These are phyloP conservation scores for Theristus sp. DNA, from an alignment of 2,888 invertebrate genomes.

Conservation along the genomic window DNA sequence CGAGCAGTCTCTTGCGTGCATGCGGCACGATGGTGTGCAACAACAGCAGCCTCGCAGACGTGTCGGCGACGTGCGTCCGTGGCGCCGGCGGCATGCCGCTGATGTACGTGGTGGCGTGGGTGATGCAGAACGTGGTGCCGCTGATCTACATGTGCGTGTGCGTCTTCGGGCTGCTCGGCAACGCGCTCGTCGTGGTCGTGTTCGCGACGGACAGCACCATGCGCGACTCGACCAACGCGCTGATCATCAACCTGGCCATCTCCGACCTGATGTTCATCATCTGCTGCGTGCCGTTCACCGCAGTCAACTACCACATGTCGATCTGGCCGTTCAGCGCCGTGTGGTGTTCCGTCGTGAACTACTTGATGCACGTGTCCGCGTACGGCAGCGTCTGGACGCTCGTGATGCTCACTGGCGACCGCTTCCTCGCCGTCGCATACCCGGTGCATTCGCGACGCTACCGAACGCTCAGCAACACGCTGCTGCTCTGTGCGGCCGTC, in stretches of 20 bases:
- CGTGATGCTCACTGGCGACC: conserved; percentile 70
- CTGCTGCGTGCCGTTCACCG: neutral
- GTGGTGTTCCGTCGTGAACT: neutral
- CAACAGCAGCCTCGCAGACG: too few relatives aligned
- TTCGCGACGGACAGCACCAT: neutral
- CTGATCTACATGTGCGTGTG: neutral
- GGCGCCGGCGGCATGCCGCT: too few relatives aligned
- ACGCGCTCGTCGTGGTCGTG: neutral
- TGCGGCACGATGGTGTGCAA: too few relatives aligned
- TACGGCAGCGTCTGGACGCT: conserved; percentile 76
- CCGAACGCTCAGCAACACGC: conserved; percentile 60
- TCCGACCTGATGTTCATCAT: neutral
- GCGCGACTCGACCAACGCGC: neutral
- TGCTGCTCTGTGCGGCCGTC: conserved; percentile 52
- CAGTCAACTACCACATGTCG: neutral
- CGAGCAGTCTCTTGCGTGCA: too few relatives aligned
- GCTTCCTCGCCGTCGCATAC: conserved; percentile 71
- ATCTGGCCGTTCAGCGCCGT: neutral
- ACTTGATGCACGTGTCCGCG: conserved; percentile 46
- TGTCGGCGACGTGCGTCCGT: too few relatives aligned
- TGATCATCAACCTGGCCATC: neutral
- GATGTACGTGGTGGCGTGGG: too few relatives aligned
- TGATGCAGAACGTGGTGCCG: too few relatives aligned
- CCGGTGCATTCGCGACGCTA: conserved; percentile 68
- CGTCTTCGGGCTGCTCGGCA: neutral